phyloP scores from a whole-genome alignment of 2,797 vertebrate species.

The Halcyon chelicuti region DNA sequence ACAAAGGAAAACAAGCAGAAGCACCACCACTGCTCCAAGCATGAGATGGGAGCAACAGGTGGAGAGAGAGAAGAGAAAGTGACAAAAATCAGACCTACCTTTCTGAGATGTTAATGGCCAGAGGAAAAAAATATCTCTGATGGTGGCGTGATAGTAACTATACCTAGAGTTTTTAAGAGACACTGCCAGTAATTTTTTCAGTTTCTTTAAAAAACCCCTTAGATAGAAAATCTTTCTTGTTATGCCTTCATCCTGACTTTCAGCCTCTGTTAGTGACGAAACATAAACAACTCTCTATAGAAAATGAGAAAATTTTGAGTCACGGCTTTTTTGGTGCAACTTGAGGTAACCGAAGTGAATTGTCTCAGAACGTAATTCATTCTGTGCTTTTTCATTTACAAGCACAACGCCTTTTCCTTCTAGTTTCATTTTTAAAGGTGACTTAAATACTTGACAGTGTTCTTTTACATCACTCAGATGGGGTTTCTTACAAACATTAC shows the following conservation, averaged over 20 bases:
- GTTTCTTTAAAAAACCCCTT: not conserved
- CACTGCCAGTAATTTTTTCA: not conserved
- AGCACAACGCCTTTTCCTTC: constrained; percentile 22
- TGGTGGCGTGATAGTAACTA: not conserved
- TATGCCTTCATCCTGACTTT: not conserved
- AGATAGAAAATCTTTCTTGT: not conserved
- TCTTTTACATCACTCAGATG: not conserved
- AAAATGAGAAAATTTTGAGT: not conserved
- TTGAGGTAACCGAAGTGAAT: not conserved
- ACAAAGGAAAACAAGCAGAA: not conserved
- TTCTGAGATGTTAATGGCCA: not conserved
- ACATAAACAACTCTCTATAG: not conserved
- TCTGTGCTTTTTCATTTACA: constrained; percentile 25
- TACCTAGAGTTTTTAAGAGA: not conserved
- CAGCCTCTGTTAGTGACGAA: not conserved
- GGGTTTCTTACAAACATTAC: not conserved
- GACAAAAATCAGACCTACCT: not conserved
- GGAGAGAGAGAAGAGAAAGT: not conserved
- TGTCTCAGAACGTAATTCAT: not conserved
- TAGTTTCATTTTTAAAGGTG: constrained; percentile 39
- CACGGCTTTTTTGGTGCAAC: not conserved
- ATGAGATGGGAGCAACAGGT: not conserved
- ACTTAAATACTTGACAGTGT: constrained; percentile 22
- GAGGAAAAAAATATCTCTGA: not conserved
- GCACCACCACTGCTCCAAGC: not conserved